Evolutionary conservation across 1,140 invertebrate species (phyloP).

Genomic region (Lepidurus arcticus): DNA sequence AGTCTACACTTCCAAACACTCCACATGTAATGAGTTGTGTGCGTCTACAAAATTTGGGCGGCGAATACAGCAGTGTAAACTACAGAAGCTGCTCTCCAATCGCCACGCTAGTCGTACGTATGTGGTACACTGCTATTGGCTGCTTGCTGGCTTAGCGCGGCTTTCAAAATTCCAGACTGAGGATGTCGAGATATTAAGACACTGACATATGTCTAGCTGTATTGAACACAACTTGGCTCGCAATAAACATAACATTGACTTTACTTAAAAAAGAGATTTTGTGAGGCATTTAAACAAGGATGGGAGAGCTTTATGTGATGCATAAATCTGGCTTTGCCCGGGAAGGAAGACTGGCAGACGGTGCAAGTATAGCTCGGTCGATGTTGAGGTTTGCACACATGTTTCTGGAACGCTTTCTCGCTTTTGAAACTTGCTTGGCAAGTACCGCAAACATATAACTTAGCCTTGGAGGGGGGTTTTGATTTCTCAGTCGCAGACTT

Average conservation of each 20-base stretch:
- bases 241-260: background rate
- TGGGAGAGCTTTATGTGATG: conserved; percentile 5
- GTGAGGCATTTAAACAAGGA: background rate
- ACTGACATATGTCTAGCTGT: background rate
- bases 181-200: background rate
- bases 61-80: background rate
- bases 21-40: background rate
- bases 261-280: background rate
- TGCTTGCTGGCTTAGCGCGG: background rate
- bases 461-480: background rate
- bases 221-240: background rate
- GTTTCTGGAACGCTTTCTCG: conserved; percentile 2
- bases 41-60: background rate
- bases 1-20: background rate
- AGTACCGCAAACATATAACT: background rate
- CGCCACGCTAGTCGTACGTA: background rate
- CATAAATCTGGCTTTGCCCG: background rate
- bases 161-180: background rate
- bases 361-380: background rate
- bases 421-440: background rate
- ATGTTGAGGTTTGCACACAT: background rate
- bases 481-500: background rate
- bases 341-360: conserved; percentile 9
- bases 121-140: background rate
- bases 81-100: background rate